A percentile compares a stretch with the other conserved stretches of the same genome.
These are phyloP conservation scores for Tupaia chinensis DNA, from an alignment of 2,113 vertebrate genomes.

Conservation along the genomic window DNA sequence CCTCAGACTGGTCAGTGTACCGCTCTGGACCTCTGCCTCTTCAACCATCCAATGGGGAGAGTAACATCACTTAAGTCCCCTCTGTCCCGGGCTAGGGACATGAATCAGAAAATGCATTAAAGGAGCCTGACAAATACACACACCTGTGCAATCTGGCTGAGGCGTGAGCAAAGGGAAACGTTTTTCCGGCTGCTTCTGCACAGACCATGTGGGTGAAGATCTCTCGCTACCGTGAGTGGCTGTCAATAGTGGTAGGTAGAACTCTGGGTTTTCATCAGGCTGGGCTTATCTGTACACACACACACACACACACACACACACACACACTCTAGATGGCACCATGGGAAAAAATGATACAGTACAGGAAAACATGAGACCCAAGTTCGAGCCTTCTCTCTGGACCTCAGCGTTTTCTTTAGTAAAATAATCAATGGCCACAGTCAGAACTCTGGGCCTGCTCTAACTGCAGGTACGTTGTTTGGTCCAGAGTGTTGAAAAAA, in stretches of 20 bases:
- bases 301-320: accelerated
- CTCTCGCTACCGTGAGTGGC: not conserved
- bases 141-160: not conserved
- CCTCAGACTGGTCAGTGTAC: not conserved
- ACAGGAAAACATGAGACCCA: accelerated
- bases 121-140: accelerated
- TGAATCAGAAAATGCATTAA: not conserved
- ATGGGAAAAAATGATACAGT: too few relatives aligned
- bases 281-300: accelerated
- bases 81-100: not conserved
- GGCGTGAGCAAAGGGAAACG: not conserved
- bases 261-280: not conserved
- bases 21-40: not conserved
- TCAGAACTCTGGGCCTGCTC: accelerated
- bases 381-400: not conserved
- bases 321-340: not conserved
- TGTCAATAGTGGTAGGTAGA: too few relatives aligned
- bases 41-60: not conserved
- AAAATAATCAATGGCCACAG: not conserved
- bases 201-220: not conserved
- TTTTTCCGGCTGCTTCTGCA: too few relatives aligned
- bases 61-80: too few relatives aligned
- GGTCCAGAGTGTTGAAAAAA: not conserved
- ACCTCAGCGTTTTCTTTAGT: not conserved
- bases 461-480: not conserved